Percentiles rank a stretch among this genome's conserved stretches.
Conservation (phyloP, 2,797 vertebrate genomes). For the Paedocypris micromegethes region DNA sequence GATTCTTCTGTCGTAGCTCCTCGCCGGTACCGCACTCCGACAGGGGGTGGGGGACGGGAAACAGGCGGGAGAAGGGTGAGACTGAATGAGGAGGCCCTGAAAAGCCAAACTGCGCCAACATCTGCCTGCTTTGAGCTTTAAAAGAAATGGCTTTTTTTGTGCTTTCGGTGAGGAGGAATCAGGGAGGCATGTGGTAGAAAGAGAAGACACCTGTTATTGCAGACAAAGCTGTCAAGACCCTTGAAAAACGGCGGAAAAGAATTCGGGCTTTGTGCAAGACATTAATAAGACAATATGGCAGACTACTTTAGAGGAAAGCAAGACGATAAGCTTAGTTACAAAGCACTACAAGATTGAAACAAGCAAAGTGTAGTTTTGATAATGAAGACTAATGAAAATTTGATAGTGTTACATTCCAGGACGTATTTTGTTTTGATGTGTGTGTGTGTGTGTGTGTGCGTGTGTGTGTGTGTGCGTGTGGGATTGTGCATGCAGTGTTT, state of each 20-base stretch:
- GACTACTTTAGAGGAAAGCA: constrained; percentile 5
- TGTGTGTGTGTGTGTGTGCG: too few relatives aligned
- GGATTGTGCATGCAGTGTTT: too few relatives aligned
- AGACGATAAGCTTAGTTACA: background rate
- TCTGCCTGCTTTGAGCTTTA: constrained; percentile 39
- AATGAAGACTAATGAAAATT: too few relatives aligned
- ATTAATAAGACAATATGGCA: constrained; percentile 27
- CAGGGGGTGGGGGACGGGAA: constrained; percentile 23
- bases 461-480: too few relatives aligned
- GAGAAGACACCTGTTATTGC: constrained; percentile 52
- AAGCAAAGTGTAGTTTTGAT: too few relatives aligned
- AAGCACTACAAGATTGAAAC: background rate
- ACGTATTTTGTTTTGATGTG: too few relatives aligned
- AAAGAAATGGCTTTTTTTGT: constrained; percentile 18
- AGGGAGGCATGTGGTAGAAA: constrained; percentile 44
- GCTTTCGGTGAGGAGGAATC: constrained; percentile 31
- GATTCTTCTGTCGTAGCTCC: constrained; percentile 38
- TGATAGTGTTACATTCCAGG: too few relatives aligned
- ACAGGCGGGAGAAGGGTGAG: constrained; percentile 20
- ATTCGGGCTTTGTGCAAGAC: constrained; percentile 27
- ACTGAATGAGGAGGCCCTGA: constrained; percentile 31
- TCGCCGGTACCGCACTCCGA: constrained; percentile 6
- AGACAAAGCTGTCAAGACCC: constrained; percentile 51
- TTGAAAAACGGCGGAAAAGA: constrained; percentile 16
- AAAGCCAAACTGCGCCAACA: constrained; percentile 38